phyloP scores from a whole-genome alignment of 2,113 vertebrate species.

The Neodon shergylaensis region DNA sequence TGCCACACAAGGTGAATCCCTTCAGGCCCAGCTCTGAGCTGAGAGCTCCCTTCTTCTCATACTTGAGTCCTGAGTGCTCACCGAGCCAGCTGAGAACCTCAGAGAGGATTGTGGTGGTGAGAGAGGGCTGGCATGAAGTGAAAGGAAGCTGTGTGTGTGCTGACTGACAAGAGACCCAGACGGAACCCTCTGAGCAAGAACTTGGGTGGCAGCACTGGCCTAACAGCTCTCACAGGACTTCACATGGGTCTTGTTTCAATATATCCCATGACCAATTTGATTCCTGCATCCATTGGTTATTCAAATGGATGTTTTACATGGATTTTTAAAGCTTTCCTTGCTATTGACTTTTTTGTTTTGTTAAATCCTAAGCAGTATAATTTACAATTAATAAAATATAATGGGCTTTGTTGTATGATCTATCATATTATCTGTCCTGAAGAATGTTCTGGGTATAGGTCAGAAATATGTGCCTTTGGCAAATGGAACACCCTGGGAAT shows the following conservation, averaged over 20 bases:
- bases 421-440: not conserved
- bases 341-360: not conserved
- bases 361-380: not conserved
- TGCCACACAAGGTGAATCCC: not conserved
- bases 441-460: not conserved
- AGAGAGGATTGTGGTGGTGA: no score
- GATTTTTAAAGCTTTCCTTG: not conserved
- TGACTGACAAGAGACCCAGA: accelerated
- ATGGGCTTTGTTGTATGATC: not conserved
- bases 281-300: not conserved
- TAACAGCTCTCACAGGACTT: not conserved
- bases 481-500: not conserved
- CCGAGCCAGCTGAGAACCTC: no score
- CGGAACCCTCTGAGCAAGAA: not conserved
- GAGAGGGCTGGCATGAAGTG: accelerated
- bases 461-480: not conserved
- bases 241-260: not conserved
- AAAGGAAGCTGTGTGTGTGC: accelerated
- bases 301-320: not conserved
- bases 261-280: not conserved
- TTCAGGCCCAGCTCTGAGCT: not conserved
- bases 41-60: not conserved
- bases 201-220: not conserved
- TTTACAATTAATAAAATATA: not conserved
- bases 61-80: no score